phyloP scores from a whole-genome alignment of 1,140 invertebrate genomes.

The Nymphalis io region DNA sequence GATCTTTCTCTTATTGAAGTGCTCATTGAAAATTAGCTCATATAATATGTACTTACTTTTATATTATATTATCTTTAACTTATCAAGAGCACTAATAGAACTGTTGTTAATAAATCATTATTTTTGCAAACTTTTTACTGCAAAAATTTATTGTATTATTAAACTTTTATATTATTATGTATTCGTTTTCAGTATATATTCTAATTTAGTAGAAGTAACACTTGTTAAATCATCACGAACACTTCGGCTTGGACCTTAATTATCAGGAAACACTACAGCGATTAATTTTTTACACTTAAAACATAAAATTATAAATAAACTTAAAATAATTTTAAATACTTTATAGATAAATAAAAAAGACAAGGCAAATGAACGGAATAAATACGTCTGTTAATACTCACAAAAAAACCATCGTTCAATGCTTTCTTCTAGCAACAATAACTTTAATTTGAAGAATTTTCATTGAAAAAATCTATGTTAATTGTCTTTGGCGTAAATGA shows the following conservation, averaged over 20 bases:
- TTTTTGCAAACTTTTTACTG: no score
- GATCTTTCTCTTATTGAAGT: neutral
- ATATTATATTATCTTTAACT: no score
- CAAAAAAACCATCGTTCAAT: conserved; percentile 48
- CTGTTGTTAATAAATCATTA: no score
- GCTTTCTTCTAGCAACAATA: conserved; percentile 45
- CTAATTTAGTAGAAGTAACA: neutral
- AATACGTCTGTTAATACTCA: conserved; percentile 48
- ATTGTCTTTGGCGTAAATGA: conserved; percentile 38
- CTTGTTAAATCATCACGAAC: neutral
- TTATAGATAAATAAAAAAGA: conserved; percentile 9
- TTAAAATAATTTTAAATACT: conserved; percentile 10
- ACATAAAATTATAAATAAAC: conserved; percentile 13
- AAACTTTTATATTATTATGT: neutral
- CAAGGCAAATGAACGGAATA: conserved; percentile 18
- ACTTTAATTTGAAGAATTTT: conserved; percentile 33
- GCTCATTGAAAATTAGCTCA: neutral
- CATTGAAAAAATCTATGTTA: conserved; percentile 22
- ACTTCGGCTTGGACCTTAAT: neutral
- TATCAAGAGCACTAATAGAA: no score
- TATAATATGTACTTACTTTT: no score
- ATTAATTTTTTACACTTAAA: neutral
- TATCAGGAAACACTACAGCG: neutral
- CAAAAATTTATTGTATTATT: neutral
- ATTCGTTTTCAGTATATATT: neutral